Evolutionary conservation across 2,797 vertebrate species (phyloP), one percentile per base, ranked within the genome.

Genomic region (Bothrops alternatus): DNA sequence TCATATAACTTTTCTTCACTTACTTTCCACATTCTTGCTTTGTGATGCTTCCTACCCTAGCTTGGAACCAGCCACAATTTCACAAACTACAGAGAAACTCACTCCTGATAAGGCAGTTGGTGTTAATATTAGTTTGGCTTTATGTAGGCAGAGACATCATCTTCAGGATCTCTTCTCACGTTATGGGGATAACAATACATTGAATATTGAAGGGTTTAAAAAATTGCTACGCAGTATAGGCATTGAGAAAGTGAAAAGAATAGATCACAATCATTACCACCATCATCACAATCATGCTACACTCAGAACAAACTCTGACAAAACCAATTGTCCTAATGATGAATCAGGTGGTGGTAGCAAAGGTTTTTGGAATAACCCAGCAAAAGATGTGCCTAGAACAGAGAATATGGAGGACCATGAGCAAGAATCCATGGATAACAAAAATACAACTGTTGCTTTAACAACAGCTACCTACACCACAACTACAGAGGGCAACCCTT

Each of bases 131-230:
- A 97, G 97, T 86, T 95, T 96, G 92, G 99, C 99, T 0, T 93
- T 97, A 88, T 96, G 95, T 87, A 97, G 97, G 90, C 98, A 97
- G 95, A 98, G 96, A 57, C 97, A 97, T 37, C 98, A 99, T 95
- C 98, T 99, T 93, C 98, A 98, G 93, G 98, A 98, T 13, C 98
- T 99, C 37, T 99, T 99, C 94, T 96, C 97, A 96, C 98, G 98
- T 95, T 99, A 98, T 0, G 99, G 99, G 42, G 98, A 99, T 91
- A 99, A 99, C 23, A 98, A 99, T 88, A 98, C 97, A 94, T 98
- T 99, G 93, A 98, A 98, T 0, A 90, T 99, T 93, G 97, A 97
- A 53, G 99, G 99, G 1, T 97, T 99, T 14, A 98, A 96, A 95
- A 98, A 98, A 28, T 97, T 99, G 53, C 95, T 99, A 3, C 97